phyloP scores from a whole-genome alignment of 1,140 invertebrate species.

The Antheraea pernyi region DNA sequence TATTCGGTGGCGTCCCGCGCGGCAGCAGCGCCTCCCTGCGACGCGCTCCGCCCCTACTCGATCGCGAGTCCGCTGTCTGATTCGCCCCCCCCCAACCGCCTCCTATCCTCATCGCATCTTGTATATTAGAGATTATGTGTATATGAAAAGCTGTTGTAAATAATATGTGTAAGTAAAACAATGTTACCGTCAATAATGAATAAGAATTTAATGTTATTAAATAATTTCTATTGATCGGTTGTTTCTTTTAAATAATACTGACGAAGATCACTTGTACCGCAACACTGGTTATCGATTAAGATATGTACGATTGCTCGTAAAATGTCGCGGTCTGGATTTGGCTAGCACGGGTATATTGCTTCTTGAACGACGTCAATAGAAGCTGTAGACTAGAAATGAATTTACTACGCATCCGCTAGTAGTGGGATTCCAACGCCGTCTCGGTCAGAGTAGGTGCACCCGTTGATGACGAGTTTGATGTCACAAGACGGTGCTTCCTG shows the following conservation, averaged over 20 bases:
- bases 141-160: conserved; percentile 74
- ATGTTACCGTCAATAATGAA: conserved; percentile 78
- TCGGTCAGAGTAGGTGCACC: conserved; percentile 40
- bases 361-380: neutral
- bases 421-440: conserved; percentile 60
- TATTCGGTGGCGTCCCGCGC: conserved; percentile 83
- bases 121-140: conserved; percentile 40
- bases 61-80: conserved; percentile 73
- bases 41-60: conserved; percentile 75
- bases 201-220: conserved; percentile 79
- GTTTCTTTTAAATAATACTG: conserved; percentile 71
- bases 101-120: neutral
- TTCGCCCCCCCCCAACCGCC: neutral
- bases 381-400: conserved; percentile 7
- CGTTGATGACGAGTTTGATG: conserved; percentile 63
- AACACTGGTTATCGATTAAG: neutral
- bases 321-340: neutral
- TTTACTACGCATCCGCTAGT: conserved; percentile 51
- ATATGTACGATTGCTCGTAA: neutral
- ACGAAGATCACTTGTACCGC: conserved; percentile 55
- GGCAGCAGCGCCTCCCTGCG: conserved; percentile 82
- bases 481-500: conserved; percentile 39
- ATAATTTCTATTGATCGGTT: conserved; percentile 75
- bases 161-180: conserved; percentile 77
- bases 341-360: neutral